Percentiles rank a stretch among this genome's conserved stretches.
phyloP scores from a whole-genome alignment of 2,113 vertebrate genomes.

The Dipodomys merriami region DNA sequence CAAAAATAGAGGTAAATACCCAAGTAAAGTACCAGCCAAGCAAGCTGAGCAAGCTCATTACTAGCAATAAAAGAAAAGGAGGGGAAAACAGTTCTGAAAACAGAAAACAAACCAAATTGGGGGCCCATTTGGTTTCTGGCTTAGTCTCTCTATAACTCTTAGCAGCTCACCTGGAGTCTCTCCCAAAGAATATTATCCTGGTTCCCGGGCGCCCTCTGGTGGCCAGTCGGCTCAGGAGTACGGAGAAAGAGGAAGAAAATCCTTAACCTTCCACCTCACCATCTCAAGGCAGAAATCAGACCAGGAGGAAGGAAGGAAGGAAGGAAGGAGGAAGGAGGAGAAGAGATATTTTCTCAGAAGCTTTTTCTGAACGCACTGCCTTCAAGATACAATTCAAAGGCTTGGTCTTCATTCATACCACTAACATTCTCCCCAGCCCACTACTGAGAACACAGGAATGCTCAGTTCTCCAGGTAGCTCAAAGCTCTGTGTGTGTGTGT shows the following conservation, averaged over 20 bases:
- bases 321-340: fast-evolving
- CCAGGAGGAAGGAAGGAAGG: too few species aligned
- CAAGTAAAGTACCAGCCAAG: too few species aligned
- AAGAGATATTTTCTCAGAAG: not conserved
- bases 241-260: not conserved
- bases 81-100: too few species aligned
- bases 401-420: not conserved
- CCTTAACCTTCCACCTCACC: not conserved
- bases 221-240: not conserved
- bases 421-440: not conserved
- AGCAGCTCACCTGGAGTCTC: not conserved
- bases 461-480: not conserved
- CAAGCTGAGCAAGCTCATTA: too few species aligned
- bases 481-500: not conserved
- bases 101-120: too few species aligned
- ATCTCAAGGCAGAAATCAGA: not conserved
- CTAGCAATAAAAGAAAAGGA: too few species aligned
- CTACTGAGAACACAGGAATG: not conserved
- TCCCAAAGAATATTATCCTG: not conserved
- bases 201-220: slow-evolving; percentile 39
- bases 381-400: not conserved
- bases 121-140: not conserved
- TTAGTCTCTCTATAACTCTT: not conserved
- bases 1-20: too few species aligned
- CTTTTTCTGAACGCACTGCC: not conserved